These are phyloP conservation scores for Dendrolimus punctatus DNA, from an alignment of 1,140 invertebrate genomes.

Conservation along the genomic window DNA sequence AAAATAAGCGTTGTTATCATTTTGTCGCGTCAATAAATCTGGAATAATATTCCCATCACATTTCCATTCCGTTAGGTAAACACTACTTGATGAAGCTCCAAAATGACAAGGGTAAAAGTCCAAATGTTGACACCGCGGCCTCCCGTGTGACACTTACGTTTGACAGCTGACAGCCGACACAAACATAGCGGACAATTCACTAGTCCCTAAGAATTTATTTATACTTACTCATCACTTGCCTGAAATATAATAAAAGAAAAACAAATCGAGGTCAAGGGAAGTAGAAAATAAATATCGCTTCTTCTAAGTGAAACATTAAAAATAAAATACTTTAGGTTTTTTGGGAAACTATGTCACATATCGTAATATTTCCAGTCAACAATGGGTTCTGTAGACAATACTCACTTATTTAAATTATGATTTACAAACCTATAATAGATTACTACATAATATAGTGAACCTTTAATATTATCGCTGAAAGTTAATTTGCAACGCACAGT, in stretches of 20 bases:
- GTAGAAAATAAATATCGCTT: not conserved
- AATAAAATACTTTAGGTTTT: too few species aligned
- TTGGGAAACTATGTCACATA: too few species aligned
- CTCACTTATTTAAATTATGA: too few species aligned
- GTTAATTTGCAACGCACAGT: too few species aligned
- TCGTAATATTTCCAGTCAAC: not conserved
- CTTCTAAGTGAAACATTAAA: too few species aligned
- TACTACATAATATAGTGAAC: too few species aligned
- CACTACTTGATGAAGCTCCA: slow-evolving; percentile 5
- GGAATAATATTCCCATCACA: slow-evolving; percentile 3
- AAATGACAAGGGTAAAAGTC: slow-evolving; percentile 18
- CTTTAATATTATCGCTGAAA: too few species aligned
- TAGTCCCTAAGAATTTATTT: slow-evolving; percentile 3
- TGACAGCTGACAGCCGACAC: slow-evolving; percentile 16
- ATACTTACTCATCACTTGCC: not conserved
- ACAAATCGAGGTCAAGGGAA: not conserved
- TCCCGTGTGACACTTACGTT: slow-evolving; percentile 7
- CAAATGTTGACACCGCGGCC: slow-evolving; percentile 10
- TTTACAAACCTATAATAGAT: too few species aligned
- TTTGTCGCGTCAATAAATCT: slow-evolving; percentile 2
- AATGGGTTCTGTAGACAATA: not conserved
- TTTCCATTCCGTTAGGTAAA: slow-evolving; percentile 16
- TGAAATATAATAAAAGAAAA: not conserved
- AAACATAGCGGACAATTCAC: slow-evolving; percentile 13
- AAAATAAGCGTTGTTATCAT: slow-evolving; percentile 1